Percentiles rank a stretch among this genome's conserved stretches.
These are phyloP conservation scores for Asarcornis scutulata DNA, from an alignment of 2,113 vertebrate genomes.

Conservation along the genomic window DNA sequence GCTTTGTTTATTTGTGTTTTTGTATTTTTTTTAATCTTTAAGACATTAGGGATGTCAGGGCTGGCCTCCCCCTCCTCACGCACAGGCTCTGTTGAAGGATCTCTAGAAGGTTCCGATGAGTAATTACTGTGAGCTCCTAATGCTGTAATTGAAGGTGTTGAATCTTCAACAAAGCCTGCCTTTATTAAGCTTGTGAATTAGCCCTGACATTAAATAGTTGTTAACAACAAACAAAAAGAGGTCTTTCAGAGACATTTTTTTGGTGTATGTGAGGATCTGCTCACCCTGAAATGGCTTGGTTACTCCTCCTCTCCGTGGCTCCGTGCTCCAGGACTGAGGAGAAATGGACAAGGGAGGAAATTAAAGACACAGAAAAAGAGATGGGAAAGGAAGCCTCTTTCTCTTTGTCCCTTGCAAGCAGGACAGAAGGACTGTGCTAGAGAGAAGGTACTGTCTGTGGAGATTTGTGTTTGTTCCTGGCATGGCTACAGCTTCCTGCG, in stretches of 20 bases:
- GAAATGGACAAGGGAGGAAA: background rate
- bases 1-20: background rate
- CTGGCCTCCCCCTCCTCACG: background rate
- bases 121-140: conserved; percentile 16
- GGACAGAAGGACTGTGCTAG: background rate
- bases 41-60: background rate
- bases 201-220: background rate
- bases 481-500: background rate
- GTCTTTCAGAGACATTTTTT: background rate
- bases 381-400: background rate
- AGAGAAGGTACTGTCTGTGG: background rate
- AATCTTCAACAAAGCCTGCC: conserved; percentile 41
- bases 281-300: background rate
- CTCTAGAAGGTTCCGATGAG: background rate
- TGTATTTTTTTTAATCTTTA: background rate
- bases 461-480: background rate
- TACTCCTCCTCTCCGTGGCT: background rate
- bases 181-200: conserved; percentile 37
- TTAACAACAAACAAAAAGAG: background rate
- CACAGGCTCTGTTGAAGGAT: background rate
- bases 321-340: background rate
- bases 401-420: background rate
- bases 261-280: background rate
- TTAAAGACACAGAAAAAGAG: background rate
- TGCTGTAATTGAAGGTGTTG: conserved; percentile 3